Percentiles rank a stretch among this genome's conserved stretches.
Evolutionary conservation across 2,888 invertebrate species (phyloP).

Genomic region (Eupithecia subumbrata): DNA sequence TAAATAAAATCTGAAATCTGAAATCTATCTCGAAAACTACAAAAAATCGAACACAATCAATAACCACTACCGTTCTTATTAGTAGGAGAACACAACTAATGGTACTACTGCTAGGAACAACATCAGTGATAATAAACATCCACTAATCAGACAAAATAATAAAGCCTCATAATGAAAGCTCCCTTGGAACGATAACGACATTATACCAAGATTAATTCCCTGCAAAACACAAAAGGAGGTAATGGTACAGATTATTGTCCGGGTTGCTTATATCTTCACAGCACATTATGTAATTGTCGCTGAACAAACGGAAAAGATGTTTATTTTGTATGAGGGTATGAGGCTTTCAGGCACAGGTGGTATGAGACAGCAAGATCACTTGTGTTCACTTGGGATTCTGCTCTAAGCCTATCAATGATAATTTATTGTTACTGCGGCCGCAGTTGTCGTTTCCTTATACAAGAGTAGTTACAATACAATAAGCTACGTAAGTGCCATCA

Average conservation of each 20-base stretch:
- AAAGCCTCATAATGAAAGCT: slow-evolving; percentile 18
- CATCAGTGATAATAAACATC: slow-evolving; percentile 6
- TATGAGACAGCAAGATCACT: slow-evolving; percentile 12
- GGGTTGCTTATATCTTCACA: slow-evolving; percentile 34
- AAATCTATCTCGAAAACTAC: too few species aligned
- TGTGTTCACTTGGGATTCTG: neutral
- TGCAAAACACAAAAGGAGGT: slow-evolving; percentile 51
- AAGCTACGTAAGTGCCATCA: neutral
- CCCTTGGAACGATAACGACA: slow-evolving; percentile 48
- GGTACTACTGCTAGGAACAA: neutral
- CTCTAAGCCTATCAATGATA: neutral
- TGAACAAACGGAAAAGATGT: slow-evolving; percentile 44
- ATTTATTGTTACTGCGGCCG: neutral
- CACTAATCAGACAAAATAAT: slow-evolving; percentile 12
- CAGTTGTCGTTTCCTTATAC: neutral
- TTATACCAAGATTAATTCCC: slow-evolving; percentile 55
- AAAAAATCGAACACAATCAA: too few species aligned
- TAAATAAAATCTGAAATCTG: too few species aligned
- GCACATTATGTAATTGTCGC: slow-evolving; percentile 43
- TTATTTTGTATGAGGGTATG: slow-evolving; percentile 33
- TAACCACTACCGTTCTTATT: neutral
- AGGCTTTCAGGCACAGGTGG: slow-evolving; percentile 28
- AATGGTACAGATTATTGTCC: slow-evolving; percentile 45
- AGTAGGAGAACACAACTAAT: neutral
- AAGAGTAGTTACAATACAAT: neutral